Percentiles rank a stretch among this genome's conserved stretches.
Conservation (phyloP, 2,888 invertebrate species). For the Limnephilus auricula region DNA sequence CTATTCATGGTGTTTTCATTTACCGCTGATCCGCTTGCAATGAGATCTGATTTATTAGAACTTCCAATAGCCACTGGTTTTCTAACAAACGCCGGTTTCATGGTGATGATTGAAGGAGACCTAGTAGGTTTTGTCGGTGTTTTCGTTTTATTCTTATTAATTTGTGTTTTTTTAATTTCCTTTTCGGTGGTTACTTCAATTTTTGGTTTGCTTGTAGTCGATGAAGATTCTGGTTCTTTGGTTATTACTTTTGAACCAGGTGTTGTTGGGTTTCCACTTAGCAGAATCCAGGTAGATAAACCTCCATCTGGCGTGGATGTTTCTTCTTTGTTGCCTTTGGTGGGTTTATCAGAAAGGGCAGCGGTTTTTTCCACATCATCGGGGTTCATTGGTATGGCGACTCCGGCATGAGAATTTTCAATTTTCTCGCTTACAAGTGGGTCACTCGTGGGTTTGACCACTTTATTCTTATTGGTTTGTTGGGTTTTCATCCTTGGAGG, state of each 20-base stretch:
- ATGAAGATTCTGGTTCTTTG: conserved; percentile 57
- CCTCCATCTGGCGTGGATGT: conserved; percentile 81
- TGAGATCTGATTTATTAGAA: conserved; percentile 75
- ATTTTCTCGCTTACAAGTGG: conserved; percentile 70
- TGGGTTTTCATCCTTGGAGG: conserved; percentile 81
- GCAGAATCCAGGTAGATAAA: conserved; percentile 86
- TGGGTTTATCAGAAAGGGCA: conserved; percentile 59
- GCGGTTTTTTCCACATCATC: conserved; percentile 80
- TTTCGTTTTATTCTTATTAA: conserved; percentile 65
- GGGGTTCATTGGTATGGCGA: conserved; percentile 82
- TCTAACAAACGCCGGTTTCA: conserved; percentile 71
- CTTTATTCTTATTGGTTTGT: conserved; percentile 72
- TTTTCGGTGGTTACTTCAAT: conserved; percentile 69
- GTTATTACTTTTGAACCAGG: conserved; percentile 68
- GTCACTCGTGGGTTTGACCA: conserved; percentile 70
- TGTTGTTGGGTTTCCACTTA: conserved; percentile 73
- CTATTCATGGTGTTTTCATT: conserved; percentile 78
- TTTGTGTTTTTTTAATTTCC: conserved; percentile 66
- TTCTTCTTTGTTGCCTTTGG: conserved; percentile 64
- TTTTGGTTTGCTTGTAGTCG: conserved; percentile 71
- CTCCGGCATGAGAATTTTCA: conserved; percentile 81
- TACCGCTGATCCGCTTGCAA: conserved; percentile 75
- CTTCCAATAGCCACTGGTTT: conserved; percentile 71
- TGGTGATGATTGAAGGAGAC: conserved; percentile 67
- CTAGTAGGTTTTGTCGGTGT: conserved; percentile 66